Conservation (phyloP, 1,140 invertebrate genomes). For the Aphidius ervi region DNA sequence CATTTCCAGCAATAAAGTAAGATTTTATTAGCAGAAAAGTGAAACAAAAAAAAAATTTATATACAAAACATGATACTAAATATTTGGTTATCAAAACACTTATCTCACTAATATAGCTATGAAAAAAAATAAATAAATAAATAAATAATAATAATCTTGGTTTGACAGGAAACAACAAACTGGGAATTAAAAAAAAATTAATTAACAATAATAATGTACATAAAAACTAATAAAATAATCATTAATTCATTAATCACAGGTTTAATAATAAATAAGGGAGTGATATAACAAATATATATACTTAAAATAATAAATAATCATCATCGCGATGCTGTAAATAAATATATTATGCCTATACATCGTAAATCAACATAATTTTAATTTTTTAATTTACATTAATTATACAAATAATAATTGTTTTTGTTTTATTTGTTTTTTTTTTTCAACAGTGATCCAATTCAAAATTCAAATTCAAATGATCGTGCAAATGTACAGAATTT, state of each 20-base stretch:
- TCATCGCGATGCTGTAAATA: conserved; percentile 4
- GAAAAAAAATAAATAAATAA: too few relatives aligned
- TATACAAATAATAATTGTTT: not conserved
- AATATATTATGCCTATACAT: not conserved
- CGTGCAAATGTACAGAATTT: conserved; percentile 76
- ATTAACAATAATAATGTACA: too few relatives aligned
- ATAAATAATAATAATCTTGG: too few relatives aligned
- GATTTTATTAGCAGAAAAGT: conserved; percentile 43
- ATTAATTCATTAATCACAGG: conserved; percentile 2
- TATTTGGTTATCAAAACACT: not conserved
- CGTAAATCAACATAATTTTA: not conserved
- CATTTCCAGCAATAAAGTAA: conserved; percentile 90
- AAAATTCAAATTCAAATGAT: conserved; percentile 81
- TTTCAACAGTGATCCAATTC: conserved; percentile 77
- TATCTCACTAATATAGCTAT: too few relatives aligned
- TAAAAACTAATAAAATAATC: too few relatives aligned
- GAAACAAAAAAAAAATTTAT: conserved; percentile 16
- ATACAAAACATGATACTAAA: conserved; percentile 20
- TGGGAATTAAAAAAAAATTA: too few relatives aligned
- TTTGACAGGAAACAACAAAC: too few relatives aligned
- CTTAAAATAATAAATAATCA: too few relatives aligned
- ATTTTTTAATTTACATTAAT: not conserved
- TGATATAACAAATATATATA: not conserved
- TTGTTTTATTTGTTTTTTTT: conserved; percentile 5
- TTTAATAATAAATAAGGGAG: conserved; percentile 1